Evolutionary conservation across 2,113 vertebrate species (phyloP).

Genomic region (Saccopteryx bilineata): DNA sequence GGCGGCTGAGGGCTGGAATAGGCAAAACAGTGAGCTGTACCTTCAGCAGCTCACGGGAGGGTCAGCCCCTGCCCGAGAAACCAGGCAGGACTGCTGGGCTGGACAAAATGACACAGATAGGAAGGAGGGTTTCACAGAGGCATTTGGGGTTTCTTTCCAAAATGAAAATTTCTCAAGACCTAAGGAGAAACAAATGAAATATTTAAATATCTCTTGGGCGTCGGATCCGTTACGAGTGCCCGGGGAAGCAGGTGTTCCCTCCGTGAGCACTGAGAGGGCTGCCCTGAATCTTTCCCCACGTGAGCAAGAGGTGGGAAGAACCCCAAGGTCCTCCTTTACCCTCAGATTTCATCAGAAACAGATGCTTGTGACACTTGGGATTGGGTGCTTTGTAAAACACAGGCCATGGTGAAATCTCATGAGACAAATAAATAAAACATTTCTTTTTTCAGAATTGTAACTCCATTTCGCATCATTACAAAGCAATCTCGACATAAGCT

Average conservation of each 20-base stretch:
- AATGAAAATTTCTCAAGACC: not conserved
- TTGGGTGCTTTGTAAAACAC: constrained; percentile 8
- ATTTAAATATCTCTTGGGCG: accelerated
- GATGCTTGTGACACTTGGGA: not conserved
- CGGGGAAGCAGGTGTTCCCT: accelerated
- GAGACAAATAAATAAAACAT: not conserved
- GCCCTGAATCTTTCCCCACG: not conserved
- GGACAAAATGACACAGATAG: no score
- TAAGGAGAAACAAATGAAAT: not conserved
- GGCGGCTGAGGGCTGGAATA: constrained; percentile 69
- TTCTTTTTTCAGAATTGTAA: not conserved
- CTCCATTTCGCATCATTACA: not conserved
- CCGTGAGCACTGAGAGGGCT: accelerated
- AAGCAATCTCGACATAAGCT: not conserved
- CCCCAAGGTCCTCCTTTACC: not conserved
- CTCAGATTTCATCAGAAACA: not conserved
- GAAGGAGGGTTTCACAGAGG: not conserved
- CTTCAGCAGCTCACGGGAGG: not conserved
- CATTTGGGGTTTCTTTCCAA: not conserved
- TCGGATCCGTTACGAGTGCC: not conserved
- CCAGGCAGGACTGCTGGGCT: accelerated
- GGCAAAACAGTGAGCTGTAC: accelerated
- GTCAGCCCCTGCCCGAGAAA: accelerated
- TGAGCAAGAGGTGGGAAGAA: accelerated
- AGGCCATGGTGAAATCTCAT: not conserved